These are phyloP conservation scores for Ganaspis sp. DNA, from an alignment of 1,140 invertebrate species.

Conservation along the genomic window DNA sequence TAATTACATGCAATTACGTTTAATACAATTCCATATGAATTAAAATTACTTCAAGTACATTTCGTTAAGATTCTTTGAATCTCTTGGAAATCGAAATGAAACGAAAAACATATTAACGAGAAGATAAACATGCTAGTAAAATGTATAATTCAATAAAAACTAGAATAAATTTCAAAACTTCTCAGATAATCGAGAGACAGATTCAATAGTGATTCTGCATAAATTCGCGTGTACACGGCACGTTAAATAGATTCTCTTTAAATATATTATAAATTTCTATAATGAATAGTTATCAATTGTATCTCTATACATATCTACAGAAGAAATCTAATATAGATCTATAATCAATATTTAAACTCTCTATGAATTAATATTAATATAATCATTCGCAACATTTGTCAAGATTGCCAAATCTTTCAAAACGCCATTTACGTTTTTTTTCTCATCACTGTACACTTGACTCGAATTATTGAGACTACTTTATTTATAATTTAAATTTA, in stretches of 20 bases:
- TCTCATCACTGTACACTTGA: conserved; percentile 20
- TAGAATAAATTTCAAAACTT: conserved; percentile 38
- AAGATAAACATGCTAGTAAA: too few species aligned
- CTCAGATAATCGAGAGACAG: conserved; percentile 49
- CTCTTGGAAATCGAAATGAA: too few species aligned
- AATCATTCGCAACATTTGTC: conserved; percentile 57
- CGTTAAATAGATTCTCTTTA: conserved; percentile 59
- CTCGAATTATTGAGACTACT: background rate
- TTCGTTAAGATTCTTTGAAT: too few species aligned
- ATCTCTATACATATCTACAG: conserved; percentile 76
- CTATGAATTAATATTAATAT: conserved; percentile 73
- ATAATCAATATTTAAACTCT: conserved; percentile 75
- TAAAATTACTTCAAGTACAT: too few species aligned
- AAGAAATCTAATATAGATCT: conserved; percentile 74
- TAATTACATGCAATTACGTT: too few species aligned
- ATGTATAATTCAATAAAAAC: too few species aligned
- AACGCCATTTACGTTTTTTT: conserved; percentile 32
- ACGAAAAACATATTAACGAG: too few species aligned
- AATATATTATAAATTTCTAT: conserved; percentile 74
- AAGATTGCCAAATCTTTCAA: conserved; percentile 42
- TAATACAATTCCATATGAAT: too few species aligned
- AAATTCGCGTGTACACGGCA: conserved; percentile 54
- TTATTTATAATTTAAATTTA: conserved; percentile 35
- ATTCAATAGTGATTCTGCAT: conserved; percentile 48
- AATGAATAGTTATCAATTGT: conserved; percentile 65